phyloP scores from a whole-genome alignment of 1,140 invertebrate species.

The Harpegnathos saltator region DNA sequence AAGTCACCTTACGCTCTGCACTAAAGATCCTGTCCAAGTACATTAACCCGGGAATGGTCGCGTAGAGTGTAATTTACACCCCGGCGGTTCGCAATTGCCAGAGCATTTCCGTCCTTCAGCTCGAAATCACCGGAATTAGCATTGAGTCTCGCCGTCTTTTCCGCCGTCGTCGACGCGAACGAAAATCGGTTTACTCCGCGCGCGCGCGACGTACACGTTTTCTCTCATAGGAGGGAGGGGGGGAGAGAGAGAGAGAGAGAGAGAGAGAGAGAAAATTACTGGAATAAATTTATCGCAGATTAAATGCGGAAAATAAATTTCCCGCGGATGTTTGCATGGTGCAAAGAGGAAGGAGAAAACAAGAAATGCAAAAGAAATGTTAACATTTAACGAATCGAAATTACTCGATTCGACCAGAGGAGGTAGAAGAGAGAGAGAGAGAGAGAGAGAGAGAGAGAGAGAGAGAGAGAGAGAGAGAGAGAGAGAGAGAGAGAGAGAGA shows the following conservation, averaged over 20 bases:
- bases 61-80: conserved; percentile 52
- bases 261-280: background rate
- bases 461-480: too few species aligned
- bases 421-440: too few species aligned
- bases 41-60: conserved; percentile 53
- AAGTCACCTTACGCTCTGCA: conserved; percentile 16
- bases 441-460: too few species aligned
- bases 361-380: too few species aligned
- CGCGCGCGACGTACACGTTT: conserved; percentile 15
- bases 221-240: background rate
- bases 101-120: conserved; percentile 28
- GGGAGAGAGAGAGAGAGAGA: background rate
- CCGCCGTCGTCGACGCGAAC: conserved; percentile 29
- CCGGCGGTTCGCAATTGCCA: conserved; percentile 45
- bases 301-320: background rate
- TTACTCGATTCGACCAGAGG: too few species aligned
- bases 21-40: conserved; percentile 56
- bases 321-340: background rate
- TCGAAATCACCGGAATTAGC: conserved; percentile 51
- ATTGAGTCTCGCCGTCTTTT: conserved; percentile 50
- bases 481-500: too few species aligned
- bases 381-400: too few species aligned
- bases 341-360: too few species aligned
- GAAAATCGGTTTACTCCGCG: conserved; percentile 22
- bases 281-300: conserved; percentile 17